Conservation (phyloP, 2,888 invertebrate species). For the Agrilus mali region DNA sequence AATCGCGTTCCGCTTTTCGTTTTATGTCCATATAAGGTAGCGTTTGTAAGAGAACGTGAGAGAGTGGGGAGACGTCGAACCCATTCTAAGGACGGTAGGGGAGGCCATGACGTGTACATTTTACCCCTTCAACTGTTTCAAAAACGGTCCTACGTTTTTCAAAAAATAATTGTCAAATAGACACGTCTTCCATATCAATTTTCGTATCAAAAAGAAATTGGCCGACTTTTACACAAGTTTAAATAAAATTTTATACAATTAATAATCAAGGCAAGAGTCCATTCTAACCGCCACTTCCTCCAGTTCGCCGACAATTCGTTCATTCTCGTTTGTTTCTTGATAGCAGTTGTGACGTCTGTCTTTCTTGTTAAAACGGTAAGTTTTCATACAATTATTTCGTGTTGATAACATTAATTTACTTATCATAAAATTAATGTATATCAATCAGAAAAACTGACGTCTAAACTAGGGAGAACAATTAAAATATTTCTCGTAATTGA, state of each 20-base stretch:
- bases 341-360: conserved; percentile 27
- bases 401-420: too few species aligned
- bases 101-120: conserved; percentile 16
- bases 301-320: conserved; percentile 29
- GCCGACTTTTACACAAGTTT: conserved; percentile 4
- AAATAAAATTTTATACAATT: conserved; percentile 21
- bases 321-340: conserved; percentile 27
- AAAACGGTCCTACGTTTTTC: neutral
- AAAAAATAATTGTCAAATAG: too few species aligned
- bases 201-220: conserved; percentile 1
- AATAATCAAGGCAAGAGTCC: conserved; percentile 22
- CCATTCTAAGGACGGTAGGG: conserved; percentile 18
- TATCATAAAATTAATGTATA: too few species aligned
- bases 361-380: conserved; percentile 30
- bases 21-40: conserved; percentile 77
- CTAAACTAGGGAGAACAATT: too few species aligned
- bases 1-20: conserved; percentile 52
- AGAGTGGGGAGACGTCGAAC: conserved; percentile 12
- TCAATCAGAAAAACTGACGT: too few species aligned
- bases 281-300: conserved; percentile 23
- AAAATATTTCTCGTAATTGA: too few species aligned
- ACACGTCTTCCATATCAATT: neutral
- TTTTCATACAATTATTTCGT: conserved; percentile 3
- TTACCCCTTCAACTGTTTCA: conserved; percentile 11
- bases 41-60: conserved; percentile 45